phyloP scores from a whole-genome alignment of 2,113 vertebrate genomes.

The Siniperca knerii region DNA sequence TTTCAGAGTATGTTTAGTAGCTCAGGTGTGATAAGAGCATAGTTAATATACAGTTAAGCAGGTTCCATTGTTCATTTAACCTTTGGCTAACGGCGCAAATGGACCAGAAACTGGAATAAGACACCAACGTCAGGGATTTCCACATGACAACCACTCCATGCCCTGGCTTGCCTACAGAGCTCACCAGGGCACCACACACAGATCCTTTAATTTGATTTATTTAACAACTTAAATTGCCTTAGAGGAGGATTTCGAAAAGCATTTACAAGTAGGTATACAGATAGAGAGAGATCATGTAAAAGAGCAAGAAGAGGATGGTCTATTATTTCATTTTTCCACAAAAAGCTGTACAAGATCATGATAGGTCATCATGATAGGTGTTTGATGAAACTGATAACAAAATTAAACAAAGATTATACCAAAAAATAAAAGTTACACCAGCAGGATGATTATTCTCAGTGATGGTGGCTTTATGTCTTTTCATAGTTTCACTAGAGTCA shows the following conservation, averaged over 20 bases:
- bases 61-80: background rate
- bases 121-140: conserved; percentile 13
- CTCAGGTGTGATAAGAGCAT: conserved; percentile 10
- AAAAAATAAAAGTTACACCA: background rate
- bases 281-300: background rate
- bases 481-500: background rate
- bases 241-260: conserved; percentile 30
- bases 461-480: background rate
- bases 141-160: background rate
- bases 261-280: conserved; percentile 1
- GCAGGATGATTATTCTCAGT: background rate
- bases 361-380: too few relatives aligned
- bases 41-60: conserved; percentile 12
- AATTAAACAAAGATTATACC: background rate
- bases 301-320: background rate
- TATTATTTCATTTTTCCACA: background rate
- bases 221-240: conserved; percentile 51
- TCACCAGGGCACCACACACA: conserved; percentile 32
- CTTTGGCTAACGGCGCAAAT: background rate
- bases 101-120: conserved; percentile 32
- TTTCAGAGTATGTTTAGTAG: background rate
- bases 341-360: background rate
- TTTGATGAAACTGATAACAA: background rate
- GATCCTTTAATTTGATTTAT: conserved; percentile 75
- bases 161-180: conserved; percentile 9